phyloP scores from a whole-genome alignment of 2,797 vertebrate species.

The Cryptoprocta ferox region DNA sequence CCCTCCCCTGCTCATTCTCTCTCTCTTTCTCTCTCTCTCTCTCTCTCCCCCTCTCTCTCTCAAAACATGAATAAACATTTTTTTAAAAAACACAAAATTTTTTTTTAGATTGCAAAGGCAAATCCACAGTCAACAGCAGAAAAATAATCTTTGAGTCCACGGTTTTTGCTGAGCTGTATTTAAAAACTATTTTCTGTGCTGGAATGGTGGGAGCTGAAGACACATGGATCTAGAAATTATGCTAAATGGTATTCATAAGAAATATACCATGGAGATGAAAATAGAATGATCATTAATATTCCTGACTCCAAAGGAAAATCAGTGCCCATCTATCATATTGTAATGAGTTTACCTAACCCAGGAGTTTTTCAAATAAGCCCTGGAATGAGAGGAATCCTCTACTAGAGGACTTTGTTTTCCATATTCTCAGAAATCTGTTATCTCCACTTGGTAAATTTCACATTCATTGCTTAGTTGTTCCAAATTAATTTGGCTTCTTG shows the following conservation, averaged over 20 bases:
- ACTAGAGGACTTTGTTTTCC: not conserved
- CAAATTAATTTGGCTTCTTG: constrained; percentile 55
- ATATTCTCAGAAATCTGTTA: not conserved
- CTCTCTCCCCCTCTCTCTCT: no score
- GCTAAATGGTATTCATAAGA: not conserved
- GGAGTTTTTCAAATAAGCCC: constrained; percentile 26
- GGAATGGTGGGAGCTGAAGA: not conserved
- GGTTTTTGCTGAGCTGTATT: not conserved
- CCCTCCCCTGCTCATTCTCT: no score
- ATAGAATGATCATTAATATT: not conserved
- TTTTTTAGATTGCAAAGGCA: not conserved
- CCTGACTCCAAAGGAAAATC: not conserved
- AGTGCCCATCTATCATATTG: not conserved
- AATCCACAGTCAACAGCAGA: not conserved
- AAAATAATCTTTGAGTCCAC: not conserved
- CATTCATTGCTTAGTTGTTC: not conserved
- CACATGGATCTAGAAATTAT: not conserved
- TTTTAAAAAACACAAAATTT: no score
- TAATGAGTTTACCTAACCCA: not conserved
- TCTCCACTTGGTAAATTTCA: not conserved
- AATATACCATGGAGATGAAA: constrained; percentile 24
- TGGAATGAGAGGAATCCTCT: not conserved
- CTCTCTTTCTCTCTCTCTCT: no score
- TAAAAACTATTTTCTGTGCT: not conserved
- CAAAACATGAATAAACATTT: no score